Base-by-base conservation (phyloP, 2,888 invertebrate species). In the Spodoptera exigua region DNA sequence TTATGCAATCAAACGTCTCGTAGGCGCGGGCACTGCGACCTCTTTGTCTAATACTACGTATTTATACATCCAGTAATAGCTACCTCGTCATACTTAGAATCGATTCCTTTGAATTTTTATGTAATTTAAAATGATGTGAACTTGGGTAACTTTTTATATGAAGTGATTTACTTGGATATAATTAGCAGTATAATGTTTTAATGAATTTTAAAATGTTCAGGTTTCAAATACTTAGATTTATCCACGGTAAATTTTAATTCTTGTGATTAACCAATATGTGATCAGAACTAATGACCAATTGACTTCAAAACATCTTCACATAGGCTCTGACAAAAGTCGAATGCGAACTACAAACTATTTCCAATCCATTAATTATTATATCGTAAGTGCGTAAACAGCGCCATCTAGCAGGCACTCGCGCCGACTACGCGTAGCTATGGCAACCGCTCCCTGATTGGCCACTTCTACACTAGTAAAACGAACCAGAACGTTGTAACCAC, bases 381-480 rank as follows among this genome's bases (percentile, higher is more conserved):
- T 39, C 40, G 62, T 58, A 51, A 66, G 57, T 65, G 46, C 61
- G 12, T 37, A n/a, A 17, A 41, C 71, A 83, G 64, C 89, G 92
- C 92, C 94, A 93, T 92, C 94, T 94, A 83, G 80, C 81, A 75
- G 66, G 51, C 61, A 61, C 67, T 68, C 51, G 76, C 63, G 76
- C 62, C 72, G 86, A 83, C 83, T 67, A 45, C 66, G 45, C 86
- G 93, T 92, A 80, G 86, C 85, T 83, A 91, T 91, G 85, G 90
- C 84, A 89, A 94, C 93, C 86, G 85, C 74, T 78, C 88, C 84
- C 89, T 92, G 89, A 93, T 93, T 92, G 92, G 93, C 92, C 89
- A 89, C 91, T 91, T 90, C 85, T 79, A 59, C 68, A 49, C 61
- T 55, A 66, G 66, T 62, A 59, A 60, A 61, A 62, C 81, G 66